A percentile compares a stretch with the other conserved stretches of the same genome.
Evolutionary conservation across 2,888 invertebrate genomes (phyloP).

Genomic region (Thera obeliscata): DNA sequence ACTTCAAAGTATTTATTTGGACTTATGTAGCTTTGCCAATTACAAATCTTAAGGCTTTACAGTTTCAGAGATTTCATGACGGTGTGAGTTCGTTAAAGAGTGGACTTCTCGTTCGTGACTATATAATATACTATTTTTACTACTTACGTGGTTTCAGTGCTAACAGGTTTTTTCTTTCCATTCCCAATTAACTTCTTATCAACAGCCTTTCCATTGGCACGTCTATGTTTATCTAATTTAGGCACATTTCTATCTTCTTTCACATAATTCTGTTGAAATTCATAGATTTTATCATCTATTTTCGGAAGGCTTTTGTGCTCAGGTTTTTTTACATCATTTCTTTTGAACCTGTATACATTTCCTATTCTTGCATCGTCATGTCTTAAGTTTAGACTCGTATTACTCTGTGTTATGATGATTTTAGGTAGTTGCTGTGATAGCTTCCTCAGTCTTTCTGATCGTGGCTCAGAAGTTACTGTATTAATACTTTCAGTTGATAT

Average conservation of each 20-base stretch:
- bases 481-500: constrained; percentile 58
- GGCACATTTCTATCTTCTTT: background rate
- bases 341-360: constrained; percentile 23
- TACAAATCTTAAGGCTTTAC: too few species aligned
- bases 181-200: constrained; percentile 6
- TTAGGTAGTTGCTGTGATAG: constrained; percentile 72
- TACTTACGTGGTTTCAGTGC: constrained; percentile 22
- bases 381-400: constrained; percentile 57
- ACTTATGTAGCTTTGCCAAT: too few species aligned
- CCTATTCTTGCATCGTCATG: constrained; percentile 25
- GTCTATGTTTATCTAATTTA: background rate
- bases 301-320: constrained; percentile 30
- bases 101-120: too few species aligned
- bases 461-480: constrained; percentile 49
- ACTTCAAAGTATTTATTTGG: too few species aligned
- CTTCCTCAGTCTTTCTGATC: constrained; percentile 67
- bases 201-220: constrained; percentile 1
- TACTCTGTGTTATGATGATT: constrained; percentile 75
- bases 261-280: constrained; percentile 11
- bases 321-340: constrained; percentile 19
- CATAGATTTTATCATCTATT: constrained; percentile 19
- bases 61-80: too few species aligned
- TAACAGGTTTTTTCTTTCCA: constrained; percentile 21
- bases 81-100: too few species aligned
- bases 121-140: too few species aligned